Evolutionary conservation across 2,113 vertebrate genomes (phyloP).

Genomic region (Dicerorhinus sumatrensis): DNA sequence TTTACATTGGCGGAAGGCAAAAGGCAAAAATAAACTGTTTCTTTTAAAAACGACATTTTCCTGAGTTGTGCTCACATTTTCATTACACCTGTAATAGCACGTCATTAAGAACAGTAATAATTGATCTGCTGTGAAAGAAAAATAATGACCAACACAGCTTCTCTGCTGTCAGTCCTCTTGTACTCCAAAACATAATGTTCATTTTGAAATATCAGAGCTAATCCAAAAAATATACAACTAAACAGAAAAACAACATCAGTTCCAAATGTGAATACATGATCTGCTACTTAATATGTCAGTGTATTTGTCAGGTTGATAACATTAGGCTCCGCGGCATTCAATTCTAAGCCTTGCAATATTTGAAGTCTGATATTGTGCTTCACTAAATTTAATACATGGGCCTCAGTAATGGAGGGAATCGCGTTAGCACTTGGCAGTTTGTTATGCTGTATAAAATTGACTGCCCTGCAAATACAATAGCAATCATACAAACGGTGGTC

Average conservation of each 20-base stretch:
- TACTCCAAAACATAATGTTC: slow-evolving; percentile 57
- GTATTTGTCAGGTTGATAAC: slow-evolving; percentile 90
- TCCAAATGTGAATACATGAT: slow-evolving; percentile 90
- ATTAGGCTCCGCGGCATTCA: slow-evolving; percentile 88
- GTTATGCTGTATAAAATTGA: slow-evolving; percentile 90
- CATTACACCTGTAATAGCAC: background rate
- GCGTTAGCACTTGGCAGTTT: slow-evolving; percentile 90
- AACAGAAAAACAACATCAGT: slow-evolving; percentile 84
- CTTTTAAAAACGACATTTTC: background rate
- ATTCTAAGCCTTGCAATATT: slow-evolving; percentile 89
- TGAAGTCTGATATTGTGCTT: slow-evolving; percentile 89
- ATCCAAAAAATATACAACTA: slow-evolving; percentile 80
- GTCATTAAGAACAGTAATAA: slow-evolving; percentile 74
- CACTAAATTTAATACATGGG: slow-evolving; percentile 91
- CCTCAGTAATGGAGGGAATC: slow-evolving; percentile 91
- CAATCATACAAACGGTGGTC: slow-evolving; percentile 89
- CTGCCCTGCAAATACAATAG: slow-evolving; percentile 91
- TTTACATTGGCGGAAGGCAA: background rate
- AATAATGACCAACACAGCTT: slow-evolving; percentile 24
- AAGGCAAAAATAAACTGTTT: slow-evolving; percentile 42
- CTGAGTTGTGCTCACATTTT: slow-evolving; percentile 57
- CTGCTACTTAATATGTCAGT: slow-evolving; percentile 90
- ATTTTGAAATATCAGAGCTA: slow-evolving; percentile 82
- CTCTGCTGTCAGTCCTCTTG: slow-evolving; percentile 30
- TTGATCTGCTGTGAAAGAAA: slow-evolving; percentile 52